Evolutionary conservation across 2,888 invertebrate genomes (phyloP).

Genomic region (Dynastes grantii): DNA sequence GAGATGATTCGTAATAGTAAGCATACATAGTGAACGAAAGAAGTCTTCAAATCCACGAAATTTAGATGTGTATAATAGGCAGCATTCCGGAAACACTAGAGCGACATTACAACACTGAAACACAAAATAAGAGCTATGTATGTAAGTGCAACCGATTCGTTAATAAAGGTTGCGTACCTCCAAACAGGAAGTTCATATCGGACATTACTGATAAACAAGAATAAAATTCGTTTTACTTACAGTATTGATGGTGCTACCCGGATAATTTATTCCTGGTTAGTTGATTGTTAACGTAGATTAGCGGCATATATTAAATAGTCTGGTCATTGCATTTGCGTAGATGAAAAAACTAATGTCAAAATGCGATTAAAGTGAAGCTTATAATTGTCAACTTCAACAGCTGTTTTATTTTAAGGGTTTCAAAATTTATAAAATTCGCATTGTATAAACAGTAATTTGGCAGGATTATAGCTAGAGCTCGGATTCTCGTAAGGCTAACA

Average conservation of each 20-base stretch:
- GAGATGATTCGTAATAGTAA: conserved; percentile 51
- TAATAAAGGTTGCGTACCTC: conserved; percentile 15
- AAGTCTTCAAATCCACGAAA: conserved; percentile 34
- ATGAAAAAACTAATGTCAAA: not conserved
- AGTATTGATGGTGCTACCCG: conserved; percentile 8
- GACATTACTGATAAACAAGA: conserved; percentile 19
- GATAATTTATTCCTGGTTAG: not conserved
- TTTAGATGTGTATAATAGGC: conserved; percentile 24
- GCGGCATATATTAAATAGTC: not conserved
- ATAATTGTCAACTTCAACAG: no score
- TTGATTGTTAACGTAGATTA: not conserved
- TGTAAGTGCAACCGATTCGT: conserved; percentile 31
- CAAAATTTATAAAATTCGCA: no score
- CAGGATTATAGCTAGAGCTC: no score
- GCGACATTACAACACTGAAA: conserved; percentile 39
- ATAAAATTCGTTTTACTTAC: conserved; percentile 26
- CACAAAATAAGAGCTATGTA: conserved; percentile 39
- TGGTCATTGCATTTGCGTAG: not conserved
- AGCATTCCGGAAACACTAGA: conserved; percentile 26
- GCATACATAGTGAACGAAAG: conserved; percentile 41
- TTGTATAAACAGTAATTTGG: no score
- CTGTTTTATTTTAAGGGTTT: no score
- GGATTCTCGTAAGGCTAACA: no score
- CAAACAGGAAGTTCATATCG: conserved; percentile 30
- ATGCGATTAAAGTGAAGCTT: no score